phyloP scores from a whole-genome alignment of 2,113 vertebrate genomes.

The Picathartes gymnocephalus region DNA sequence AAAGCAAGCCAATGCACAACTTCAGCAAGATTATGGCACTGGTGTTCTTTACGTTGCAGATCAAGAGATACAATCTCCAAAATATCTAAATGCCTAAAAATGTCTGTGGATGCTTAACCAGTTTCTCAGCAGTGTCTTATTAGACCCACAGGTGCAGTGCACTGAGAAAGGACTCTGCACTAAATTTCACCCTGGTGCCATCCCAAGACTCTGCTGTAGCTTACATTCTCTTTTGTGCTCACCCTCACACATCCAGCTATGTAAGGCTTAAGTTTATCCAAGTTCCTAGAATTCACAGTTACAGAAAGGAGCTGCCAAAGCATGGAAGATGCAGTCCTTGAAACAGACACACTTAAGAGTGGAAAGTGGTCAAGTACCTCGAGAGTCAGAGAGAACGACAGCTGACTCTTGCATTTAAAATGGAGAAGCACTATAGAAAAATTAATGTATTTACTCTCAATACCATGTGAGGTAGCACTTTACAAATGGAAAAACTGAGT shows the following conservation, averaged over 20 bases:
- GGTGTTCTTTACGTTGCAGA: neutral
- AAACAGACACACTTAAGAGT: neutral
- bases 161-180: neutral
- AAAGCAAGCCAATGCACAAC: neutral
- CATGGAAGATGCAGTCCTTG: neutral
- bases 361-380: neutral
- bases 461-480: neutral
- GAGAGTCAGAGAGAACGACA: neutral
- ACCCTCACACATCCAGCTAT: neutral
- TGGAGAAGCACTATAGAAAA: neutral
- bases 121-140: neutral
- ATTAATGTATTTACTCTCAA: neutral
- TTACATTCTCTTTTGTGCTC: neutral
- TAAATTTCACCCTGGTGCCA: neutral
- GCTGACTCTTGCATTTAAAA: neutral
- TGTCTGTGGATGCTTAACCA: neutral
- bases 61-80: neutral
- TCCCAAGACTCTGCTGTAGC: neutral
- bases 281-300: neutral
- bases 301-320: neutral
- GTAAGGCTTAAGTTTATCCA: neutral
- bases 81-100: neutral
- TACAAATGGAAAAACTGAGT: neutral
- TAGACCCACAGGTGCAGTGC: neutral
- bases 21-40: neutral